These are phyloP conservation scores for Rhadinocentrus ornatus DNA, from an alignment of 2,797 vertebrate genomes.

Conservation along the genomic window DNA sequence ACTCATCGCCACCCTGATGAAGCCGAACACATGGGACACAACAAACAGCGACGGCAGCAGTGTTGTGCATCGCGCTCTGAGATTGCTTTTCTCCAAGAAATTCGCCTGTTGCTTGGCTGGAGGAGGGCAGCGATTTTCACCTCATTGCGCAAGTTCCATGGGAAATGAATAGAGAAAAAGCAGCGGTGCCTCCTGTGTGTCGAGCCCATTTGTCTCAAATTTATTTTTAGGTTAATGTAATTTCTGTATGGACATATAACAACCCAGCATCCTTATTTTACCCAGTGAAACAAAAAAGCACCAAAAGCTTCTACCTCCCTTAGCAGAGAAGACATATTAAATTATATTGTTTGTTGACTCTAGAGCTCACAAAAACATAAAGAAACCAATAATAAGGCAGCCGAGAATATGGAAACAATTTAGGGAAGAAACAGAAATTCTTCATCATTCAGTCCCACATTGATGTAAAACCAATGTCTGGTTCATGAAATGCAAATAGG, in stretches of 20 bases:
- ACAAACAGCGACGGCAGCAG: no score
- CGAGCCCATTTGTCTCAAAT: no score
- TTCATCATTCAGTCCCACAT: constrained; percentile 1
- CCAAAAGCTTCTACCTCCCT: constrained; percentile 52
- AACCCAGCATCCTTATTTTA: not conserved
- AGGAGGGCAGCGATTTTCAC: no score
- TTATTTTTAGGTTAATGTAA: not conserved
- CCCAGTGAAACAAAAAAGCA: constrained; percentile 16
- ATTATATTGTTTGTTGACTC: constrained; percentile 68
- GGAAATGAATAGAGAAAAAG: no score
- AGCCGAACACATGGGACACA: no score
- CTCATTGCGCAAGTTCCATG: no score
- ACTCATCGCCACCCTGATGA: no score
- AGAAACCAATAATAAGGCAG: constrained; percentile 74
- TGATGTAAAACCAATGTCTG: constrained; percentile 21
- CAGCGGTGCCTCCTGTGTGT: no score
- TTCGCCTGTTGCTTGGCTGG: no score
- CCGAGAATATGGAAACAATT: constrained; percentile 83
- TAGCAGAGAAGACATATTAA: constrained; percentile 44
- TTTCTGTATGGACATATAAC: not conserved
- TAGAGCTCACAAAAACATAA: constrained; percentile 72
- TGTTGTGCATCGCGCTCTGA: no score
- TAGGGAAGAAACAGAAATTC: constrained; percentile 63
- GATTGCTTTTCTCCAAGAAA: no score
- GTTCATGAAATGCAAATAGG: not conserved